phyloP scores from a whole-genome alignment of 2,888 invertebrate genomes.

The Exephanes ischioxanthus region DNA sequence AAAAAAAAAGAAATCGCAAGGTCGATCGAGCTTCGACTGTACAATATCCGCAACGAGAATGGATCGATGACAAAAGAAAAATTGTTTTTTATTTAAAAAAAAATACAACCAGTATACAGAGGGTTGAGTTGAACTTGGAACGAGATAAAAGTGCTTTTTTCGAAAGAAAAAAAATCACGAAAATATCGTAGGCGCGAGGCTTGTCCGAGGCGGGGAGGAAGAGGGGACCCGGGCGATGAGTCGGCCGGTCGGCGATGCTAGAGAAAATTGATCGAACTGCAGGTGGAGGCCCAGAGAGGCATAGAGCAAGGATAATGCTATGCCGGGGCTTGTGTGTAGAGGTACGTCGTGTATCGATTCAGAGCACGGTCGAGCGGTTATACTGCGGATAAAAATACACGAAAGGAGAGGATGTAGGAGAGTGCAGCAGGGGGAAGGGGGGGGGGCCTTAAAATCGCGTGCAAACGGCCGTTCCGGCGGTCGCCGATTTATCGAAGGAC shows the following conservation, averaged over 20 bases:
- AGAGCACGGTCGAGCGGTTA: conserved; percentile 45
- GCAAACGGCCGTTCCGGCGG: conserved; percentile 56
- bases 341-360: conserved; percentile 71
- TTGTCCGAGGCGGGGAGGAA: neutral
- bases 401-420: conserved; percentile 2
- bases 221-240: neutral
- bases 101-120: too few species aligned
- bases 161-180: neutral
- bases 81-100: neutral
- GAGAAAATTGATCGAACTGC: conserved; percentile 83
- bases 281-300: conserved; percentile 71
- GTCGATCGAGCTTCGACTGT: conserved; percentile 15
- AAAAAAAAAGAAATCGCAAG: conserved; percentile 32
- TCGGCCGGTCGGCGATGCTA: conserved; percentile 30
- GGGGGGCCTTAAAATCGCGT: conserved; percentile 46
- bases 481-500: conserved; percentile 54
- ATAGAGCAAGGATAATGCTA: conserved; percentile 73
- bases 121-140: neutral
- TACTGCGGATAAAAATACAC: conserved; percentile 68
- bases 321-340: conserved; percentile 66
- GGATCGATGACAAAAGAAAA: conserved; percentile 1
- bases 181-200: neutral
- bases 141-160: neutral
- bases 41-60: neutral
- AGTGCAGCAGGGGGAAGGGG: neutral